These are phyloP conservation scores for Acestrorhynchus altus DNA, from an alignment of 2,797 vertebrate genomes.

Conservation along the genomic window DNA sequence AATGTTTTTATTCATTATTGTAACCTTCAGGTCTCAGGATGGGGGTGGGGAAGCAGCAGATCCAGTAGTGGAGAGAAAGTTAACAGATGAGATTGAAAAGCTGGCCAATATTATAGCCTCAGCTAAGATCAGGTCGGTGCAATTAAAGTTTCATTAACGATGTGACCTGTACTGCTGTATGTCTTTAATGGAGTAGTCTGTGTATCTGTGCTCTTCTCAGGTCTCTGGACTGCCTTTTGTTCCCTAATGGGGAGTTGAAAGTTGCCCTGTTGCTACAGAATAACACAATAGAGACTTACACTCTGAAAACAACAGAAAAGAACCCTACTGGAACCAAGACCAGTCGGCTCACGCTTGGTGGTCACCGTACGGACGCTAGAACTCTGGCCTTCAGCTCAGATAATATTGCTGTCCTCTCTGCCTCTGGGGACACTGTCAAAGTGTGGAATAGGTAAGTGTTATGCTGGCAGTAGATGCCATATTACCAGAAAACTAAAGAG, in stretches of 20 bases:
- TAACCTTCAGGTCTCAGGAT: conserved; percentile 74
- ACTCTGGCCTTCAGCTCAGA: conserved; percentile 96
- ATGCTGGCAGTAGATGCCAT: too few relatives aligned
- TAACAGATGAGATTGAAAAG: conserved; percentile 86
- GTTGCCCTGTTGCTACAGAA: conserved; percentile 91
- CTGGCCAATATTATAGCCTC: conserved; percentile 88
- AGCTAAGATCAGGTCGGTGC: conserved; percentile 91
- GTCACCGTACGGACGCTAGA: conserved; percentile 91
- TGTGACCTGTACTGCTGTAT: neutral
- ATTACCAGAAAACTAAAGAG: too few relatives aligned
- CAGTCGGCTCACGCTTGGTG: conserved; percentile 84
- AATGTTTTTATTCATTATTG: neutral
- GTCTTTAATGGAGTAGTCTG: neutral
- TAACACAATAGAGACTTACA: conserved; percentile 88
- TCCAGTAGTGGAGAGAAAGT: conserved; percentile 70
- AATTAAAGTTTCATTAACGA: too few relatives aligned
- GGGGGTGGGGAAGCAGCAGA: conserved; percentile 63
- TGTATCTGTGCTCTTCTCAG: conserved; percentile 68
- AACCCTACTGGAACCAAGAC: conserved; percentile 76
- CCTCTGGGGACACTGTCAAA: conserved; percentile 91
- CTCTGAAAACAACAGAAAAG: conserved; percentile 72
- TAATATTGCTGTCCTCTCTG: conserved; percentile 93
- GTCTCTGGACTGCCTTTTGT: conserved; percentile 85
- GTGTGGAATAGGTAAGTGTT: conserved; percentile 93
- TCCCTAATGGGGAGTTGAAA: conserved; percentile 89